phyloP scores from a whole-genome alignment of 92 coral and sea anemone genomes.

The Epizoanthus rinbou region DNA sequence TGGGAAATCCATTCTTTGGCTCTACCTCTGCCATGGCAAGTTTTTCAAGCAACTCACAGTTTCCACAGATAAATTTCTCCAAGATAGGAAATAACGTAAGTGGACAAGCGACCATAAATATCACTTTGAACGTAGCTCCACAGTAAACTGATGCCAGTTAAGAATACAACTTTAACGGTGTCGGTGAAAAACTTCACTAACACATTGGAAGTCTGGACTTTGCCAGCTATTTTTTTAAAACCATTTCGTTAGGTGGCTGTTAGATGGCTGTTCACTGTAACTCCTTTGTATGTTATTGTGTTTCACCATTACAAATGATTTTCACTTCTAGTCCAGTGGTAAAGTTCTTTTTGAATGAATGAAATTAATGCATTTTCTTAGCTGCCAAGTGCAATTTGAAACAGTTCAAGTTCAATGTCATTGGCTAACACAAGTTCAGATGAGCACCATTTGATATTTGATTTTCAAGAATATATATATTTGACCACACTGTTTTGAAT shows the following conservation, averaged over 20 bases:
- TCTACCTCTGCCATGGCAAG: constrained; percentile 16
- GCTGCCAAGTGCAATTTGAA: too few relatives aligned
- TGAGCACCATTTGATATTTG: too few relatives aligned
- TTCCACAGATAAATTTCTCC: constrained; percentile 32
- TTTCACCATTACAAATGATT: constrained; percentile 7
- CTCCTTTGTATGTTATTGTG: constrained; percentile 10
- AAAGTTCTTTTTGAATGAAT: constrained; percentile 10
- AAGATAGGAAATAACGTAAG: constrained; percentile 35
- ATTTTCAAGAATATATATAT: too few relatives aligned
- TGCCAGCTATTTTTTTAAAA: constrained; percentile 12
- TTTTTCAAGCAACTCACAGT: constrained; percentile 13
- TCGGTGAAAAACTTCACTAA: constrained; percentile 12
- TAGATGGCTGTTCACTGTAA: constrained; percentile 10
- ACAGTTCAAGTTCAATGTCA: too few relatives aligned
- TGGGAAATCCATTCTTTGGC: too few relatives aligned
- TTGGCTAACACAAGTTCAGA: too few relatives aligned
- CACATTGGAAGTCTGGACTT: constrained; percentile 13
- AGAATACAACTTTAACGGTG: constrained; percentile 9
- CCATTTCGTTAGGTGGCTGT: constrained; percentile 13
- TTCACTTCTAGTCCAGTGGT: constrained; percentile 7
- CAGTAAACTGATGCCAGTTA: constrained; percentile 15
- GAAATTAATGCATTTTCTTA: background rate
- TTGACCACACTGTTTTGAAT: too few relatives aligned
- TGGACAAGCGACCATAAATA: constrained; percentile 32
- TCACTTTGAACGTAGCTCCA: constrained; percentile 27